These are phyloP conservation scores for Muscicapa adusta DNA, from an alignment of 2,113 vertebrate species.

Conservation along the genomic window DNA sequence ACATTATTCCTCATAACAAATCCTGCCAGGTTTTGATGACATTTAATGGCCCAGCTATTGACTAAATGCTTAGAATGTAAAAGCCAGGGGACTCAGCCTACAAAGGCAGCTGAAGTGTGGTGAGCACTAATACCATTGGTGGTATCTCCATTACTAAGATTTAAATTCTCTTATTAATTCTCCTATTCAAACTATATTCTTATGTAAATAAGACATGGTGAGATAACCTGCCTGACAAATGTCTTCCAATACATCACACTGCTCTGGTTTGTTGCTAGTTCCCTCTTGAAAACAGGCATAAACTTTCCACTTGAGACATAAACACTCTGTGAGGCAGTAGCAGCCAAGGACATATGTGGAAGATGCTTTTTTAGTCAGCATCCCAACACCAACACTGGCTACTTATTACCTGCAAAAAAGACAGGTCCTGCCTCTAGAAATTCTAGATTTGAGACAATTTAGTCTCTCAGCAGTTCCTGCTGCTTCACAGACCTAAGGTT, in stretches of 20 bases:
- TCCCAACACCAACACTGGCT: not conserved
- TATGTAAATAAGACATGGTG: not conserved
- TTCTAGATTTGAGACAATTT: not conserved
- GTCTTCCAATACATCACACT: not conserved
- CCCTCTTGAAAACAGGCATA: not conserved
- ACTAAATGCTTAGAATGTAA: not conserved
- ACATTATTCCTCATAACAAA: not conserved
- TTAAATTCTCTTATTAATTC: not conserved
- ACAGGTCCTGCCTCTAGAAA: not conserved
- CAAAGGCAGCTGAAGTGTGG: not conserved
- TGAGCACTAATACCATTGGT: accelerated
- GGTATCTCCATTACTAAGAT: not conserved
- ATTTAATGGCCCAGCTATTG: not conserved
- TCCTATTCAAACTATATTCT: not conserved
- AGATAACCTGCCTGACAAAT: not conserved
- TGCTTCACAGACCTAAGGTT: not conserved
- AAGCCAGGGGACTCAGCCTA: not conserved
- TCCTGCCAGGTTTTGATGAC: not conserved
- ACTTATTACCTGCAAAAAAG: not conserved
- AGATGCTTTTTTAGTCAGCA: not conserved
- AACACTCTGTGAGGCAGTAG: not conserved
- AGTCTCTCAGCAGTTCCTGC: not conserved
- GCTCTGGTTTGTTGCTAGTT: not conserved
- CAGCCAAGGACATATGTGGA: accelerated
- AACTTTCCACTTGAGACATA: not conserved